Conservation (phyloP, 64 coral and sea anemone genomes). For the Catalaphyllia jardinei region DNA sequence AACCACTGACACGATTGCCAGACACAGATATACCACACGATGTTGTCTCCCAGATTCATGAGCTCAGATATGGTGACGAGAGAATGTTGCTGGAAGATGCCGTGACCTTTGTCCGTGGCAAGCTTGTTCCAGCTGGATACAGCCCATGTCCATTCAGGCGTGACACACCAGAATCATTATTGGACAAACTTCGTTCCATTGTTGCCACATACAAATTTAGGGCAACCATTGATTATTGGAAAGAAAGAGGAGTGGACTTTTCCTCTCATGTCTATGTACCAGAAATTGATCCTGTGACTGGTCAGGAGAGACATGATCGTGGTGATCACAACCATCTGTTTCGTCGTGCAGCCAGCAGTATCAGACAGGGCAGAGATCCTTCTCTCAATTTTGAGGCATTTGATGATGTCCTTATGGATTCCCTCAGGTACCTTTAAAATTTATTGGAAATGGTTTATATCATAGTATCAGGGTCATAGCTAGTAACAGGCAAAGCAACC, state of each 20-base stretch:
- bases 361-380: conserved; percentile 18
- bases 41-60: background rate
- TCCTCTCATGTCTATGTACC: conserved; percentile 6
- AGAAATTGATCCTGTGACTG: conserved; percentile 38
- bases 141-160: background rate
- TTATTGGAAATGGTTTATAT: too few relatives aligned
- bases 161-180: conserved; percentile 6
- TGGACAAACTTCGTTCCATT: conserved; percentile 29
- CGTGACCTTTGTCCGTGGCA: background rate
- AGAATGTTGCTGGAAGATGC: conserved; percentile 31
- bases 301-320: conserved; percentile 6
- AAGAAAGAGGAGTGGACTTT: background rate
- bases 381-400: background rate
- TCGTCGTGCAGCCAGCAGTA: background rate
- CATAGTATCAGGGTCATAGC: too few relatives aligned
- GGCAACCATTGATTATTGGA: background rate
- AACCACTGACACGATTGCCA: background rate
- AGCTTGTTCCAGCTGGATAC: conserved; percentile 25
- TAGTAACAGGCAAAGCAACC: too few relatives aligned
- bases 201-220: conserved; percentile 31
- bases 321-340: conserved; percentile 37
- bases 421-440: too few relatives aligned
- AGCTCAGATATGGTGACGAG: background rate
- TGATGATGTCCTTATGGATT: background rate
- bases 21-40: background rate